phyloP scores from a whole-genome alignment of 2,113 vertebrate genomes.

The Capreolus pygargus region DNA sequence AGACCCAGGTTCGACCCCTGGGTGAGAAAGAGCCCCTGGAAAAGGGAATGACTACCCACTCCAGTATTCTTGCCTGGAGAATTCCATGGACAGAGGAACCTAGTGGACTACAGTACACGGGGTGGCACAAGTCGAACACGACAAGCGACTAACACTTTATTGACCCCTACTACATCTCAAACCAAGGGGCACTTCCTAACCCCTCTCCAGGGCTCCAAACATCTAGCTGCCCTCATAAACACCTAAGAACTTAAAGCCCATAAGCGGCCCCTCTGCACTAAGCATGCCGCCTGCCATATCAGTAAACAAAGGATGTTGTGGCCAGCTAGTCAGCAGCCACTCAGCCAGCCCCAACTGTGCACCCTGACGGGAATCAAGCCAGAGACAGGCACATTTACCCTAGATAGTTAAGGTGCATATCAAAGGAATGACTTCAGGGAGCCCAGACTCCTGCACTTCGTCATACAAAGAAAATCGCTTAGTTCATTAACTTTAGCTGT shows the following conservation, averaged over 20 bases:
- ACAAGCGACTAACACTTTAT: not conserved
- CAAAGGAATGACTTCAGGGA: not conserved
- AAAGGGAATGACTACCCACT: not conserved
- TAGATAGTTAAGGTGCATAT: not conserved
- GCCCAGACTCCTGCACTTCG: not conserved
- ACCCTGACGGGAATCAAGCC: not conserved
- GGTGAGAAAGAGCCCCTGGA: not conserved
- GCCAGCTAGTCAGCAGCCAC: not conserved
- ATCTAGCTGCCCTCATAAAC: not conserved
- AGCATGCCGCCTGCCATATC: not conserved
- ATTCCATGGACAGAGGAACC: not conserved
- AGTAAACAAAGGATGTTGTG: not conserved
- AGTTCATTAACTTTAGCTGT: not conserved
- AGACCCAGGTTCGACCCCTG: not conserved
- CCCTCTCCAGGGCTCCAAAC: not conserved
- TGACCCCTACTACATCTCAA: not conserved
- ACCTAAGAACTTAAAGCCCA: not conserved
- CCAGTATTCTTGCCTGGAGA: not conserved
- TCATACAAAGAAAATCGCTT: not conserved
- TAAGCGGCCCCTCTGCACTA: not conserved
- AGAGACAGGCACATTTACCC: not conserved
- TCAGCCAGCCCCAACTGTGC: not conserved
- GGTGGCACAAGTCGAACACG: not conserved
- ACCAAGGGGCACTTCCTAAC: not conserved
- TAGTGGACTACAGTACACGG: not conserved